These are phyloP conservation scores for Marmota monax DNA, from an alignment of 2,113 vertebrate genomes.

Conservation along the genomic window DNA sequence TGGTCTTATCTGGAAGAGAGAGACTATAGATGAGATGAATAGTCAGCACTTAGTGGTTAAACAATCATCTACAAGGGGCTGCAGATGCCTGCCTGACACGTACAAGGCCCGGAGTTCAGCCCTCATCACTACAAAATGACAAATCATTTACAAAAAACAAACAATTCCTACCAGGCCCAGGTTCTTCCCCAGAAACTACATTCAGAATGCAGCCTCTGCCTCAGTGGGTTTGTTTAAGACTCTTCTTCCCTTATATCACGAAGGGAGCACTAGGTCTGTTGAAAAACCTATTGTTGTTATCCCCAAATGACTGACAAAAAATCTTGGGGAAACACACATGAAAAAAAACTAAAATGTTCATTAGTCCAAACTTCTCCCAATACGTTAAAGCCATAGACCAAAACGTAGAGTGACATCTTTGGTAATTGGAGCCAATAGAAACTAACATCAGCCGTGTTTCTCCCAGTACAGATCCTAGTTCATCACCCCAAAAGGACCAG, in stretches of 20 bases:
- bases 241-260: neutral
- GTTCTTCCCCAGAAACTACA: neutral
- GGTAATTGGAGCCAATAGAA: neutral
- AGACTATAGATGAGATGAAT: neutral
- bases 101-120: too few species aligned
- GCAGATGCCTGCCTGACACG: neutral
- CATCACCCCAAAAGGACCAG: neutral
- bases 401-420: neutral
- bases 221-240: neutral
- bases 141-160: neutral
- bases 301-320: neutral
- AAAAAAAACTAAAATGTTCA: neutral
- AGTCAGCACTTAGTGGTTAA: neutral
- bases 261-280: neutral
- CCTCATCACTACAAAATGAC: neutral
- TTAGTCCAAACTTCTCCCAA: neutral
- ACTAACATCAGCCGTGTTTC: neutral
- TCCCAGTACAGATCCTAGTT: neutral
- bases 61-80: neutral
- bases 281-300: neutral
- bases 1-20: neutral
- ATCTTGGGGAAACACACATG: neutral
- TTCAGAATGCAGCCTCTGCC: neutral
- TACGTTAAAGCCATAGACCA: neutral
- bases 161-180: neutral